Base-by-base conservation (phyloP, 2,113 vertebrate genomes). In the Sorex fumeus region DNA sequence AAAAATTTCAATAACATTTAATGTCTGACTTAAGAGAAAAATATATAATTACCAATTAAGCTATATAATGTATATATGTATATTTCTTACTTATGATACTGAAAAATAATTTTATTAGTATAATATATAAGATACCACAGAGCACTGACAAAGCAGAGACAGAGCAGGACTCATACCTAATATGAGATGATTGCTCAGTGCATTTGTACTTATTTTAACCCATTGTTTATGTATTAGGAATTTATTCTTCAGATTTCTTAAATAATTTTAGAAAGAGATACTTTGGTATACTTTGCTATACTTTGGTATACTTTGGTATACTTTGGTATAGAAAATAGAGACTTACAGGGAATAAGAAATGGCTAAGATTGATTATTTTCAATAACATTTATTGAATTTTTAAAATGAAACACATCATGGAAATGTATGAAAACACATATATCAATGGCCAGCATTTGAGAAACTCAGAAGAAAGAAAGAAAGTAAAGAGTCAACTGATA, bases 341-440 rank as follows among this genome's bases (percentile, higher is more conserved):
- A 60, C 3, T 79, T 91, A 40, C 32, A 74, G 21, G 15, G 32
- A 75, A 57, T 64, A 13, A 88, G 6, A 91, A 95, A 75, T 8
- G 69, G 57, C 57, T 77, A 50, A 74, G 11, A 87, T 64, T 84
- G 34, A 67, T 23, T 19, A 36, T 94, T 76, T 91, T 76, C 27
- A 80, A 76, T 60, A 70, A 71, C 74, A 10, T 75, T 93, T 89
- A 91, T 6, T 62, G 8, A 91, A 40, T 47, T 36, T 92, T 30
- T 83, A 70, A 62, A 71, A 87, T 27, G 45, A 64, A 36, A 60
- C 34, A 34, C 13, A 50, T 30, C 91, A 47, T 25, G 86, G 30
- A 77, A 92, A 70, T 72, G 43, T 6, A 84, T 12, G 9, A 60
- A 57, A 53, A 70, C 18, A 23, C 32, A 90, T 64, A n/a, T 71